These are phyloP conservation scores for Lepidostoma basale DNA, from an alignment of 1,140 invertebrate genomes.

Conservation along the genomic window DNA sequence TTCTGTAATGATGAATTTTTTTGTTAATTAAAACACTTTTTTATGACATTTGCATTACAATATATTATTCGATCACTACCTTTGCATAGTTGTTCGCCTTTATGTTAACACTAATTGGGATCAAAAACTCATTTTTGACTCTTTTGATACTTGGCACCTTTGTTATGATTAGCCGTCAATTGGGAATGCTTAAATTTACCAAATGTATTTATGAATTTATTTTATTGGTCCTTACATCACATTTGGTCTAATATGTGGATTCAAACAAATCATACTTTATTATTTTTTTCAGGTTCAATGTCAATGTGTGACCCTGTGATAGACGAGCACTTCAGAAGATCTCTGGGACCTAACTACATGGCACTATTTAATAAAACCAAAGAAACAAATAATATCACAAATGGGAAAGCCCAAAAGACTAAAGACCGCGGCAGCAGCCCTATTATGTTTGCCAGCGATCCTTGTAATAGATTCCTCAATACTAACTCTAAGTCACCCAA, in stretches of 20 bases:
- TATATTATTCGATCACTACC: too few relatives aligned
- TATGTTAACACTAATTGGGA: too few relatives aligned
- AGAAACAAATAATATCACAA: slow-evolving; percentile 52
- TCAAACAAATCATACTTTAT: too few relatives aligned
- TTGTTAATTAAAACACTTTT: too few relatives aligned
- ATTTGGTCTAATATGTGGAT: too few relatives aligned
- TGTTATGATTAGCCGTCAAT: too few relatives aligned
- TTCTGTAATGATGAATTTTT: too few relatives aligned
- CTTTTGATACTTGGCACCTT: too few relatives aligned
- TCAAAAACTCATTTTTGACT: too few relatives aligned
- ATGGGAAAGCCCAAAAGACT: slow-evolving; percentile 49
- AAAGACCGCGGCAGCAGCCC: slow-evolving; percentile 59
- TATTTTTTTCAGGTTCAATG: slow-evolving; percentile 62
- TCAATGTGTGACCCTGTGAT: slow-evolving; percentile 86
- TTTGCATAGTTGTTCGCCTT: too few relatives aligned
- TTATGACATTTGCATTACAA: too few relatives aligned
- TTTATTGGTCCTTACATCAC: too few relatives aligned
- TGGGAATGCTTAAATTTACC: background rate
- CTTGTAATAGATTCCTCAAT: slow-evolving; percentile 48
- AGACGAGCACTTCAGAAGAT: slow-evolving; percentile 94
- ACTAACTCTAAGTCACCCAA: slow-evolving; percentile 48
- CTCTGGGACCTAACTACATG: slow-evolving; percentile 87
- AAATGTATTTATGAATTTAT: background rate
- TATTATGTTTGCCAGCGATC: slow-evolving; percentile 52
- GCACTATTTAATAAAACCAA: slow-evolving; percentile 70